phyloP scores from a whole-genome alignment of 2,888 invertebrate species.

The Dynastes tityus region DNA sequence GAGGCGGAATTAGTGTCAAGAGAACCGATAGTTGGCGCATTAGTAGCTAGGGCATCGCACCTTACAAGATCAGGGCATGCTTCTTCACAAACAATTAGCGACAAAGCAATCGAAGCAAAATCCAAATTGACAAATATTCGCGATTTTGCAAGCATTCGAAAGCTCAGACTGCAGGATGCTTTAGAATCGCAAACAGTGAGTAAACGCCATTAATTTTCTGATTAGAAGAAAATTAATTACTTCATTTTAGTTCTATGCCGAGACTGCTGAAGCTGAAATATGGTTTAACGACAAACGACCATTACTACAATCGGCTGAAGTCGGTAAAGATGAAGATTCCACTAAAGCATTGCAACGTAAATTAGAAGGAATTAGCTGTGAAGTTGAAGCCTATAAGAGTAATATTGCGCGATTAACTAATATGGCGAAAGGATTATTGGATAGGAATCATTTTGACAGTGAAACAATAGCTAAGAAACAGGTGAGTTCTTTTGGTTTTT shows the following conservation, averaged over 20 bases:
- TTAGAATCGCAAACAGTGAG: conserved; percentile 86
- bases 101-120: conserved; percentile 79
- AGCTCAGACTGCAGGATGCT: conserved; percentile 84
- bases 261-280: conserved; percentile 91
- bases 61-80: conserved; percentile 91
- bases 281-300: conserved; percentile 93
- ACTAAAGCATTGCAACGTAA: conserved; percentile 88
- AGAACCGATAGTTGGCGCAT: conserved; percentile 85
- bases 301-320: conserved; percentile 82
- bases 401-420: conserved; percentile 81
- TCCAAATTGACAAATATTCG: conserved; percentile 80
- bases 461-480: conserved; percentile 81
- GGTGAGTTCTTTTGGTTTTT: conserved; percentile 57
- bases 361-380: conserved; percentile 86
- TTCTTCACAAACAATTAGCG: conserved; percentile 83
- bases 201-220: conserved; percentile 10
- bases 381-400: conserved; percentile 85
- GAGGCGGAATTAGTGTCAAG: conserved; percentile 92
- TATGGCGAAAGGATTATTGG: conserved; percentile 79
- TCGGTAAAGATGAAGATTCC: conserved; percentile 94
- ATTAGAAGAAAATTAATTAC: not conserved
- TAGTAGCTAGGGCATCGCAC: conserved; percentile 82
- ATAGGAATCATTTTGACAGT: conserved; percentile 86
- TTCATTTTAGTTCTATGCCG: conserved; percentile 83
- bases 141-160: conserved; percentile 82